Percentiles rank a stretch among this genome's conserved stretches.
Evolutionary conservation across 2,888 invertebrate genomes (phyloP).

Genomic region (Ectropis crepuscularia): DNA sequence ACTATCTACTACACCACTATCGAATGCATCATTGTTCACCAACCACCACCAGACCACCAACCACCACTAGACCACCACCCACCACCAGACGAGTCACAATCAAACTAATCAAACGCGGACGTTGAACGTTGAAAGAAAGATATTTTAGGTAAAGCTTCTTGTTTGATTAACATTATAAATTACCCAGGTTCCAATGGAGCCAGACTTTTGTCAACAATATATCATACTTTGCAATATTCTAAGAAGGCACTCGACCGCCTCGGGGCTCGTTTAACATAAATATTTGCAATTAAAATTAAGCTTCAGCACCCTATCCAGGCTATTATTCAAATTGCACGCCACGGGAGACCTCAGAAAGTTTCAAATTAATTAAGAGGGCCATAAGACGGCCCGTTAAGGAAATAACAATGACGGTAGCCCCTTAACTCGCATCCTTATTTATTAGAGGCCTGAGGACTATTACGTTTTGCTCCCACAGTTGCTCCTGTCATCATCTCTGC

Average conservation of each 20-base stretch:
- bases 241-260: slow-evolving; percentile 56
- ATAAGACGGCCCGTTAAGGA: slow-evolving; percentile 84
- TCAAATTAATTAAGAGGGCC: slow-evolving; percentile 84
- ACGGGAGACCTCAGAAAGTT: slow-evolving; percentile 84
- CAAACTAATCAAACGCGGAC: too few species aligned
- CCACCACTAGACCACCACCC: too few species aligned
- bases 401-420: slow-evolving; percentile 78
- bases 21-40: too few species aligned
- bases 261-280: slow-evolving; percentile 79
- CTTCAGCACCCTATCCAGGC: slow-evolving; percentile 77
- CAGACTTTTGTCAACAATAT: slow-evolving; percentile 63
- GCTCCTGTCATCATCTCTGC: slow-evolving; percentile 68
- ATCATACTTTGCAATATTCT: slow-evolving; percentile 76
- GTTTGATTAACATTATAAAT: slow-evolving; percentile 44
- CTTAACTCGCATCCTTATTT: slow-evolving; percentile 74
- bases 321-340: slow-evolving; percentile 84
- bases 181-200: slow-evolving; percentile 48
- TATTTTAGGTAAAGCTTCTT: slow-evolving; percentile 10
- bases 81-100: too few species aligned
- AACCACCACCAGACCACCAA: too few species aligned
- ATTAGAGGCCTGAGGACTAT: slow-evolving; percentile 72
- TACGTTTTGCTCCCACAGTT: slow-evolving; percentile 59
- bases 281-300: slow-evolving; percentile 85
- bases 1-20: too few species aligned
- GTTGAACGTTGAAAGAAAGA: too few species aligned